Evolutionary conservation across 2,888 invertebrate species (phyloP).

Genomic region (Agonopterix alstromeriana): DNA sequence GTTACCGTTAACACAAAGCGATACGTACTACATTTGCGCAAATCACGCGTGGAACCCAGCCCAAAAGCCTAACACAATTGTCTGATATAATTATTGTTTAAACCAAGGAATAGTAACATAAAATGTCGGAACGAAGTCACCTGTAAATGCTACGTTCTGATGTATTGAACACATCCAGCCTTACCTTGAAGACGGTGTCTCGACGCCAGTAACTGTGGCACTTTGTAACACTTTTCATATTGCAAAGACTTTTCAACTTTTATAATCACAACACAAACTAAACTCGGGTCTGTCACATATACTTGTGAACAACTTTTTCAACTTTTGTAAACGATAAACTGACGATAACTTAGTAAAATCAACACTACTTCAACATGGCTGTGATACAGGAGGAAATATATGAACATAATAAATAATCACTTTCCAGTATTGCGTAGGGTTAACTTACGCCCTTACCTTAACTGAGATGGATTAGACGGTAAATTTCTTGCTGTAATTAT

Average conservation of each 20-base stretch:
- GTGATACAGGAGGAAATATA: constrained; percentile 70
- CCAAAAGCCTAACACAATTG: no score
- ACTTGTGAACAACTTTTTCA: constrained; percentile 69
- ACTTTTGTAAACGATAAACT: constrained; percentile 65
- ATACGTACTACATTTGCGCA: no score
- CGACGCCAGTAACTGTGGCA: constrained; percentile 73
- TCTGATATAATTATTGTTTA: no score
- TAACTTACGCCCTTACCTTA: constrained; percentile 76
- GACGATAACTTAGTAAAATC: constrained; percentile 71
- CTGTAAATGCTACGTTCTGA: constrained; percentile 60
- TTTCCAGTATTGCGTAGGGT: constrained; percentile 68
- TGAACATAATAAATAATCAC: constrained; percentile 75
- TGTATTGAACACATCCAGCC: constrained; percentile 75
- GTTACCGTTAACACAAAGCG: no score
- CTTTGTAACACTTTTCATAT: constrained; percentile 75
- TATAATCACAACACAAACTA: constrained; percentile 70
- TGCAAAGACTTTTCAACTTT: constrained; percentile 65
- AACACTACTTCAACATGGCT: constrained; percentile 77
- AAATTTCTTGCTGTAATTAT: constrained; percentile 62
- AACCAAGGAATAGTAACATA: no score
- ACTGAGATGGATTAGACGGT: constrained; percentile 67
- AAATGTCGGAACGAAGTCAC: constrained; percentile 2
- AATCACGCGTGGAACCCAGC: no score
- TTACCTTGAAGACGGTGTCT: constrained; percentile 73
- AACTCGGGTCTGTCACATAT: constrained; percentile 73